Evolutionary conservation across 2,797 vertebrate genomes (phyloP), one percentile per base, ranked within the genome.

Genomic region (Coracias cyanogaster): DNA sequence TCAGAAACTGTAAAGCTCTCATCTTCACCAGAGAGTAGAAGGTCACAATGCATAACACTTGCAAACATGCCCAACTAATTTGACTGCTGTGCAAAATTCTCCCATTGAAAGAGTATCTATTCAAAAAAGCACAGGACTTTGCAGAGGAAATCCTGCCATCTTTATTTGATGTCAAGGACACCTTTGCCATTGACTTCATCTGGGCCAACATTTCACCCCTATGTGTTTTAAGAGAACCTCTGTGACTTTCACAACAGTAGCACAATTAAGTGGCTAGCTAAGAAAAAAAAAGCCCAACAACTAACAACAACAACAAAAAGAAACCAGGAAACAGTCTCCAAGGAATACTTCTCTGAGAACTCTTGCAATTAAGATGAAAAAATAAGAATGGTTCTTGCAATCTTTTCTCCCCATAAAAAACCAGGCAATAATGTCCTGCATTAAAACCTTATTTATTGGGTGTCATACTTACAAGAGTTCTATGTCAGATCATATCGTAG

Each of bases 181-280:
- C 37, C 57, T 90, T 71, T 57, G 49, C 48, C 67, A 81, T 43
- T 74, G 60, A 71, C 33, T 94, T 94, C 35, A 78, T n/a, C 54
- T 80, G 65, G 25, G 46, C 41, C 67, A 96, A 82, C 61, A 81
- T 80, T 82, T 85, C 74, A 85, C 15, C 19, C 33, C 51, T 37
- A 49, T 35, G 33, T 73, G 52, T 84, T 94, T 86, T 70, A 91
- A 84, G 22, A 90, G 70, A 94, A 37, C n/a, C 43, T 76, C 80
- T 86, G 48, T 77, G 82, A 72, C 66, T 84, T 61, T 84, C 80
- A n/a, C 85, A 95, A 72, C 10, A 81, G 65, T 6, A 95, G 69
- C 82, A 94, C 35, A 85, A 0, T 43, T 73, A 76, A 90, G 15
- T 46, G 35, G 33, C 29, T 81, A 1, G 0, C 15, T n/a, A 41